Evolutionary conservation across 2,113 vertebrate species (phyloP), one percentile per base, ranked within the genome.

Genomic region (Callionymus lyra): DNA sequence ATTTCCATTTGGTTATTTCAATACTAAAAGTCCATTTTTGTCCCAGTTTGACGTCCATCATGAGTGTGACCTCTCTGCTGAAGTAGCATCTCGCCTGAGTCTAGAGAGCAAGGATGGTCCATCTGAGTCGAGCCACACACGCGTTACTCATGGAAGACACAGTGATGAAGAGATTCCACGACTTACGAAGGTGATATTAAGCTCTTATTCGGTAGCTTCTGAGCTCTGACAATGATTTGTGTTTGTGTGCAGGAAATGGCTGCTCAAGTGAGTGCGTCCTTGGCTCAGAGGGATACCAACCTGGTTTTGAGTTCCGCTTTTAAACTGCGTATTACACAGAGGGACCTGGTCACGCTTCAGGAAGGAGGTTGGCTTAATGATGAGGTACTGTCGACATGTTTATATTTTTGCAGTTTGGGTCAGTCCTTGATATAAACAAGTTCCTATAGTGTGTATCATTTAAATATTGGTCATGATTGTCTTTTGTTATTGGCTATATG

Each of bases 301-400:
- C 82, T 89, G 8, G 48, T 97, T 46, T 27, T 97, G 17, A 93
- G 89, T 70, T 85, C 81, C 1, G 91, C 89, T 57, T 96, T 95
- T 77, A 95, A 91, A 59, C 76, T 94, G 2, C 74, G 75, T 15
- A 85, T 97, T 31, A 95, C 91, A 6, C 88, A 89, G 48, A 84
- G 87, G 53, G 93, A 96, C 64, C 80, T 97, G 75, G 65, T 69
- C 41, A 93, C 92, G 0, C 79, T 97, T 27, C 80, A 55, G 67
- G 85, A 88, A 41, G 79, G 72, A 1, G 48, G 74, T 52, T 97
- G 93, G 94, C 89, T 97, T 18, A 95, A 97, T 0, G 92, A 95
- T 47, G 88, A 90, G 85, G 93, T 93, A 67, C 18, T 34, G 10
- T 27, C n/a, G n/a, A n/a, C n/a, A n/a, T n/a, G n/a, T n/a, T n/a